Conservation (phyloP, 2,888 invertebrate species). For the Linnaemya vulpina region DNA sequence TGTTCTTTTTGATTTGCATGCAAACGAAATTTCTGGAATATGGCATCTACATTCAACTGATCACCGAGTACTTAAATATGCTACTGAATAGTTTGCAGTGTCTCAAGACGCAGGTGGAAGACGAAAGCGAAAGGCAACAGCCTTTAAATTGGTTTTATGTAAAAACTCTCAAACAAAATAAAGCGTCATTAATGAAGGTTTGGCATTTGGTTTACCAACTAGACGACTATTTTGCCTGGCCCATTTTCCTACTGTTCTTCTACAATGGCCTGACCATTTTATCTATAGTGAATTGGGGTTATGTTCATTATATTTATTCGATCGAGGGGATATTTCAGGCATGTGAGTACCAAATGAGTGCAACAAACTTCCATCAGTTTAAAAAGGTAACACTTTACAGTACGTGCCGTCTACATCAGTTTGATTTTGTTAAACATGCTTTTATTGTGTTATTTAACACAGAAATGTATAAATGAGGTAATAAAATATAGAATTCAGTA, state of each 20-base stretch:
- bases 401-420: conserved; percentile 16
- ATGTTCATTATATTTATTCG: conserved; percentile 32
- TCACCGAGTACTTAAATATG: conserved; percentile 11
- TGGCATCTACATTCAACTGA: neutral
- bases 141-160: neutral
- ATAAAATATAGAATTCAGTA: neutral
- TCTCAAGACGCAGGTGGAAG: neutral
- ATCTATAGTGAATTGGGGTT: conserved; percentile 35
- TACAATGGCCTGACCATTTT: conserved; percentile 34
- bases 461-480: conserved; percentile 46
- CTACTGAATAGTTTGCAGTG: neutral
- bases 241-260: conserved; percentile 14
- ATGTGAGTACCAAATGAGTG: neutral
- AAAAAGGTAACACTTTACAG: neutral
- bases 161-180: conserved; percentile 12
- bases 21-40: conserved; percentile 54
- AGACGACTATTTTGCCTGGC: conserved; percentile 42
- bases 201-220: conserved; percentile 24
- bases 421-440: conserved; percentile 39
- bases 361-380: no score
- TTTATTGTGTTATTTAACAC: conserved; percentile 38
- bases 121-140: neutral
- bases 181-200: conserved; percentile 6
- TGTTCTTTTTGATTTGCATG: conserved; percentile 25
- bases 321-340: neutral